phyloP scores from a whole-genome alignment of 2,888 invertebrate species.

The Ectemnius lituratus region DNA sequence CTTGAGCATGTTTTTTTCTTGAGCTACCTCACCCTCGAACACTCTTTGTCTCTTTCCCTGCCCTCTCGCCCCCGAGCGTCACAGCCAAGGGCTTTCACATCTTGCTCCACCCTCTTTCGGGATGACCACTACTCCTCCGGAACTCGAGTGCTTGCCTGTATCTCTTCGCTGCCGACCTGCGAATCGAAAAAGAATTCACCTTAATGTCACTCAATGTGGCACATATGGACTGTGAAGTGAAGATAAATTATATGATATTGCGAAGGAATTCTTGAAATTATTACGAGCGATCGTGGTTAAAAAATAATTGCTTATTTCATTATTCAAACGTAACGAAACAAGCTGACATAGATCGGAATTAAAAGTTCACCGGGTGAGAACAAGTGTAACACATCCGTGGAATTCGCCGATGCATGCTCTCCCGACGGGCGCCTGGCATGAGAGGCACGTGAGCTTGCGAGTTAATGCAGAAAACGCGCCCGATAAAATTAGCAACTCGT shows the following conservation, averaged over 20 bases:
- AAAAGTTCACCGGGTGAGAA: not conserved
- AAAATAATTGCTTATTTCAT: not conserved
- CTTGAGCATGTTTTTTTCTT: constrained; percentile 31
- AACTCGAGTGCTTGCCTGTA: not conserved
- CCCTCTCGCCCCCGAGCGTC: not conserved
- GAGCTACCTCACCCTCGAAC: too few species aligned
- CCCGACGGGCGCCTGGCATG: too few species aligned
- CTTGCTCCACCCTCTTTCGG: not conserved
- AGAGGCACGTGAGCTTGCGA: too few species aligned
- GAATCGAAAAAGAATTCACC: not conserved
- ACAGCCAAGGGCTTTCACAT: not conserved
- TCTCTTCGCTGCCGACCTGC: not conserved
- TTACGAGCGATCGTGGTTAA: not conserved
- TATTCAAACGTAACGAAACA: too few species aligned
- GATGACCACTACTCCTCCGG: not conserved
- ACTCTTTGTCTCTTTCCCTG: not conserved
- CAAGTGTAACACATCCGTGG: too few species aligned
- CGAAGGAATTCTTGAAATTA: not conserved
- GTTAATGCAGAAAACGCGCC: constrained; percentile 4
- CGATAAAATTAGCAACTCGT: constrained; percentile 25
- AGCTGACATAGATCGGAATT: too few species aligned
- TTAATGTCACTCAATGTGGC: not conserved
- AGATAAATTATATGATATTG: not conserved
- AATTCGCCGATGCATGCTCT: too few species aligned
- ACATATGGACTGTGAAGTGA: not conserved